Percentiles rank a stretch among this genome's conserved stretches.
Evolutionary conservation across 2,797 vertebrate genomes (phyloP).

Genomic region (Aselliscus stoliczkanus): DNA sequence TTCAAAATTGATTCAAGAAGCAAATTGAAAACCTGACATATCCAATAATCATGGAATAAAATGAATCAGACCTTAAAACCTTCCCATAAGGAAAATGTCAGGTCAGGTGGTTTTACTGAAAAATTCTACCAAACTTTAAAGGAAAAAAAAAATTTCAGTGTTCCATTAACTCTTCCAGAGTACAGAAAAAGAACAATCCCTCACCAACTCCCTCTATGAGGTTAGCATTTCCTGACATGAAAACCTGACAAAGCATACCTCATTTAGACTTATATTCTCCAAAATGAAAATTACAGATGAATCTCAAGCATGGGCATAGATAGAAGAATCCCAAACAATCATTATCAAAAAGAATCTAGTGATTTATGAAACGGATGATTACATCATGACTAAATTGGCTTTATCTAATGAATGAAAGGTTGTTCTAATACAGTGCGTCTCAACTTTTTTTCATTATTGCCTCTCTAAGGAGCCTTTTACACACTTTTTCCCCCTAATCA

Average conservation of each 20-base stretch:
- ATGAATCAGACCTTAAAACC: not conserved
- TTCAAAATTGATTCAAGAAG: not conserved
- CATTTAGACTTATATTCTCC: not conserved
- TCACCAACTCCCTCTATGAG: not conserved
- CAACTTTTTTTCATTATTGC: not conserved
- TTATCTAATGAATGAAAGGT: not conserved
- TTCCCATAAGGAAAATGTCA: not conserved
- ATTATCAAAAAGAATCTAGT: not conserved
- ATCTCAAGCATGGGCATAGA: not conserved
- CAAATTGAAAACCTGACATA: not conserved
- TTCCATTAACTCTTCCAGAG: not conserved
- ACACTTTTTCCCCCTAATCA: not conserved
- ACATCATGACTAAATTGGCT: not conserved
- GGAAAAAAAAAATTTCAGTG: not conserved
- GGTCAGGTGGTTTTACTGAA: not conserved
- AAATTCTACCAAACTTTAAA: not conserved
- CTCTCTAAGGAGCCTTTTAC: not conserved
- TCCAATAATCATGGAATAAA: not conserved
- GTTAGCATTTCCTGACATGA: not conserved
- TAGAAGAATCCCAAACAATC: not conserved
- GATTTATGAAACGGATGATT: not conserved
- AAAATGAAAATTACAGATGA: not conserved
- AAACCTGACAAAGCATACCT: not conserved
- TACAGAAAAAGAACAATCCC: not conserved
- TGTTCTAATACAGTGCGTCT: not conserved